Evolutionary conservation across 2,113 vertebrate species (phyloP), one percentile per base, ranked within the genome.

Genomic region (Puntigrus tetrazona): DNA sequence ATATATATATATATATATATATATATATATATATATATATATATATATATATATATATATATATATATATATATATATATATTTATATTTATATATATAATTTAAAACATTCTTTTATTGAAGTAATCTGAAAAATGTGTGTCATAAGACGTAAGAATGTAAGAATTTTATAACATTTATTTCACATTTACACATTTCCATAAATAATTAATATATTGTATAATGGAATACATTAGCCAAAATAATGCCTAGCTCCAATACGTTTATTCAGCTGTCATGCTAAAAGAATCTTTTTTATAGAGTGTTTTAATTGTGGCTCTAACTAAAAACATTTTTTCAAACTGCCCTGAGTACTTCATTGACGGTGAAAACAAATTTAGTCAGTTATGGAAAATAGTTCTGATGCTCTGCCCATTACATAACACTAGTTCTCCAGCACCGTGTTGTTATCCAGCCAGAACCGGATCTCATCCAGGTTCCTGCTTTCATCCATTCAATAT

Each of bases 401-500:
- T 9, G 16, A 67, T 9, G 63, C 63, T 20, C 29, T n/a, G 16
- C 3, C 29, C 1, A 1, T 27, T 43, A 45, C 65, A 52, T n/a
- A n/a, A 82, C 29, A 52, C 47, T 78, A 83, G 38, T 20, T 22
- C 34, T 36, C 34, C 34, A 36, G 34, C 34, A 36, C 34, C 36
- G 86, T 20, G 0, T 93, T 92, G 84, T 1, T 86, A 1, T 86
- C 1, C 75, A 99, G 91, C 97, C 97, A 99, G 0, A 0, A 0
- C 2, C 0, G 3, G 82, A 99, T 97, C 85, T 95, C 93, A 0
- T 92, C 9, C 87, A 89, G 89, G 69, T 98, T 97, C 5, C n/a
- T 88, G n/a, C n/a, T 67, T 80, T 89, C 13, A 97, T 80, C 97
- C 98, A 99, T 13, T 94, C 90, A 0, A 99, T 98, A 84, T 99